Evolutionary conservation across 2,888 invertebrate species (phyloP).

Genomic region (Trissoscelio sp.): DNA sequence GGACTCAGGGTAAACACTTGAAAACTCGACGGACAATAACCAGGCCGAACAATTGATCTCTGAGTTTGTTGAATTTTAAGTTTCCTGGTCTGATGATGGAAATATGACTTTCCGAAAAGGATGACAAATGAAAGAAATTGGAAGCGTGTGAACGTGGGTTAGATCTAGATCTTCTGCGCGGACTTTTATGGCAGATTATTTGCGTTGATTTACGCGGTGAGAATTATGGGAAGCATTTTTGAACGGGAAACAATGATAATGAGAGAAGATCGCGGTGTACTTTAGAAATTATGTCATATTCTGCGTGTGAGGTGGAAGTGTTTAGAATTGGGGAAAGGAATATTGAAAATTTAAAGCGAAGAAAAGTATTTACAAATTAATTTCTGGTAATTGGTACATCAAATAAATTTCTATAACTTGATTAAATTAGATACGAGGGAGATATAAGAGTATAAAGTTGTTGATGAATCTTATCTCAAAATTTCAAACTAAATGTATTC

Average conservation of each 20-base stretch:
- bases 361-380: no score
- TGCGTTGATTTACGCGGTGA: slow-evolving; percentile 15
- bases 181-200: slow-evolving; percentile 23
- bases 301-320: neutral
- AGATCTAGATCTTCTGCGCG: slow-evolving; percentile 40
- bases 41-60: slow-evolving; percentile 43
- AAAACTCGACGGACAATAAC: slow-evolving; percentile 49
- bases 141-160: slow-evolving; percentile 54
- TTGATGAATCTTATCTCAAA: no score
- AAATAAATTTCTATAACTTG: no score
- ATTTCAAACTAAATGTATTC: no score
- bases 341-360: no score
- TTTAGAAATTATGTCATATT: neutral
- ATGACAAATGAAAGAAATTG: slow-evolving; percentile 37
- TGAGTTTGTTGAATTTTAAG: slow-evolving; percentile 20
- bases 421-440: no score
- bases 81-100: slow-evolving; percentile 23
- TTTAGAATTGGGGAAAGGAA: no score
- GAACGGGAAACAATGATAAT: slow-evolving; percentile 36
- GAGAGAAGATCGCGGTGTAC: slow-evolving; percentile 19
- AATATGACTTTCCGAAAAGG: slow-evolving; percentile 56
- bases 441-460: no score
- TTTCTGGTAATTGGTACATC: no score
- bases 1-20: slow-evolving; percentile 48
- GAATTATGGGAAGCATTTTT: slow-evolving; percentile 50